phyloP scores from a whole-genome alignment of 2,113 vertebrate species.

The Tychaedon coryphoeus region DNA sequence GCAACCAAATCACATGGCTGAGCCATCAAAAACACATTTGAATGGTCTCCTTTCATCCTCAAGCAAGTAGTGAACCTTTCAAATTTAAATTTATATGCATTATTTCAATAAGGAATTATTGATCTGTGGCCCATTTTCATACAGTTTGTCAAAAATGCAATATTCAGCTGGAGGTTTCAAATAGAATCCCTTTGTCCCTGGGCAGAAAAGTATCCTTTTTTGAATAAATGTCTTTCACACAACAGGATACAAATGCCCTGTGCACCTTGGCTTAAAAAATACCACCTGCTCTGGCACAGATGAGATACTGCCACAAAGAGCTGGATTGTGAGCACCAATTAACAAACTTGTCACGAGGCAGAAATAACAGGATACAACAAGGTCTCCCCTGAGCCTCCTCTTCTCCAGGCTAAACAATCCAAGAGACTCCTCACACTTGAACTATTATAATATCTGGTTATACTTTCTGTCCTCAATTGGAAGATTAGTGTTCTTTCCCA shows the following conservation, averaged over 20 bases:
- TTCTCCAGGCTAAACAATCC: neutral
- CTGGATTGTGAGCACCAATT: neutral
- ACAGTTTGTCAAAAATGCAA: neutral
- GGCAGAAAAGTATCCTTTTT: neutral
- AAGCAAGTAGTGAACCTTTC: neutral
- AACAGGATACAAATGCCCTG: neutral
- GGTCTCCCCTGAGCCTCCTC: neutral
- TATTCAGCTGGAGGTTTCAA: neutral
- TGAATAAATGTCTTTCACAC: neutral
- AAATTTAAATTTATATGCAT: neutral
- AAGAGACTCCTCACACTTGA: neutral
- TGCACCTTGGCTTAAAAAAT: neutral
- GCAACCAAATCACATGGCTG: neutral
- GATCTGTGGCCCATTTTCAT: neutral
- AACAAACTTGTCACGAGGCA: neutral
- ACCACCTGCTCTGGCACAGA: neutral
- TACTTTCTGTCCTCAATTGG: neutral
- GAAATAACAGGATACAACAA: neutral
- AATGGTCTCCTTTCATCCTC: neutral
- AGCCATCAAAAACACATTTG: neutral
- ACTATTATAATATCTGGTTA: neutral
- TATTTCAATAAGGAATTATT: neutral
- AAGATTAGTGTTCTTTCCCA: neutral
- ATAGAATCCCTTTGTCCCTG: neutral
- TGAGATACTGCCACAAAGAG: neutral